These are phyloP conservation scores for Temnothorax curvispinosus DNA, from an alignment of 1,140 invertebrate species.

Conservation along the genomic window DNA sequence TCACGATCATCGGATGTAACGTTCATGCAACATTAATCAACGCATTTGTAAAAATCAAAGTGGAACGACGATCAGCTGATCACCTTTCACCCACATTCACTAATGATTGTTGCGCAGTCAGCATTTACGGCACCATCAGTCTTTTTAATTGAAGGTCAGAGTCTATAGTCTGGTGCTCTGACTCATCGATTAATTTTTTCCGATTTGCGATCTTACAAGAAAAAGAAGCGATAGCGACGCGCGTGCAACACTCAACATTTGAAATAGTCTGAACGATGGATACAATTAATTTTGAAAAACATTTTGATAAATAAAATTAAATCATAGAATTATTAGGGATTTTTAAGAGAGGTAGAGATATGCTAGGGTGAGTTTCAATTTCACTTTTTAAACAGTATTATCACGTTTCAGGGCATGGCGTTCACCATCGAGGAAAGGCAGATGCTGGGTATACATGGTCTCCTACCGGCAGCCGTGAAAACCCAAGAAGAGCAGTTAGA, in stretches of 20 bases:
- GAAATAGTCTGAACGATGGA: background rate
- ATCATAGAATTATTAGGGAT: background rate
- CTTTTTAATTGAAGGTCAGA: slow-evolving; percentile 28
- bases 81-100: slow-evolving; percentile 47
- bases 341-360: background rate
- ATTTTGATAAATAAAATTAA: background rate
- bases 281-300: background rate
- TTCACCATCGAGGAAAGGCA: slow-evolving; percentile 94
- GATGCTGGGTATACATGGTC: slow-evolving; percentile 93
- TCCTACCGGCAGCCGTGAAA: slow-evolving; percentile 92
- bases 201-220: background rate
- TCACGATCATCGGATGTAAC: background rate
- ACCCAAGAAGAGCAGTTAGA: slow-evolving; percentile 94
- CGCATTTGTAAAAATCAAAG: slow-evolving; percentile 7
- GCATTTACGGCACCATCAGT: background rate
- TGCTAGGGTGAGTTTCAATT: background rate
- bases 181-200: slow-evolving; percentile 1
- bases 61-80: slow-evolving; percentile 46
- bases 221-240: background rate
- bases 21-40: background rate
- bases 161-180: background rate
- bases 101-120: background rate
- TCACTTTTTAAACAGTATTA: background rate
- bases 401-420: slow-evolving; percentile 90
- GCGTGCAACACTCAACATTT: background rate